phyloP scores from a whole-genome alignment of 1,140 invertebrate species.

The Vollenhovia emeryi region DNA sequence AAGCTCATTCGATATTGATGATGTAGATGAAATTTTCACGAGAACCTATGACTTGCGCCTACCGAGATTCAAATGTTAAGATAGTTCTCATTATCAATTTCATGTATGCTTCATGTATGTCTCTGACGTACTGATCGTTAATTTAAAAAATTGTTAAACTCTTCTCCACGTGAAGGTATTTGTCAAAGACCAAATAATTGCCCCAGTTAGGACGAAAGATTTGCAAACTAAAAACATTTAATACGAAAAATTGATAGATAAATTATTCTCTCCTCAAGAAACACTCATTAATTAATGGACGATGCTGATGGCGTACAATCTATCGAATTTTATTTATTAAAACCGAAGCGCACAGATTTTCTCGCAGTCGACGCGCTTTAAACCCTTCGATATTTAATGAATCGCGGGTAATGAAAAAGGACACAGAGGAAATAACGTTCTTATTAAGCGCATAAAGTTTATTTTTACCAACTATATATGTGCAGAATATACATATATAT shows the following conservation, averaged over 20 bases:
- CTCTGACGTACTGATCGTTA: background rate
- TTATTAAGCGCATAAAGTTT: background rate
- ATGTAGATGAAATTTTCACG: constrained; percentile 16
- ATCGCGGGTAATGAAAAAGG: background rate
- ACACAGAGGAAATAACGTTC: background rate
- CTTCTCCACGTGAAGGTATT: background rate
- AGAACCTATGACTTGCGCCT: background rate
- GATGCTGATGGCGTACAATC: background rate
- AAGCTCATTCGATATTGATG: background rate
- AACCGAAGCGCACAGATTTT: constrained; percentile 11
- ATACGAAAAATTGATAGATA: background rate
- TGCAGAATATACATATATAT: background rate
- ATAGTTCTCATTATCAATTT: background rate
- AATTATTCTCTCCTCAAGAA: background rate
- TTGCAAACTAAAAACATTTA: background rate
- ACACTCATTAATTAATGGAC: background rate
- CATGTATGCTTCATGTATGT: background rate
- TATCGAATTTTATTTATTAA: background rate
- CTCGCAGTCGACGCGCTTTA: background rate
- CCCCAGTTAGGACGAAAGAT: background rate
- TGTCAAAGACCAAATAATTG: background rate
- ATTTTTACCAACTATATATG: background rate
- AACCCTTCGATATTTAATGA: background rate
- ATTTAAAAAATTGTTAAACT: background rate
- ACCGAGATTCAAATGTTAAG: background rate